Conservation (phyloP, 2,797 vertebrate genomes). For the Neopelma chrysocephalum region DNA sequence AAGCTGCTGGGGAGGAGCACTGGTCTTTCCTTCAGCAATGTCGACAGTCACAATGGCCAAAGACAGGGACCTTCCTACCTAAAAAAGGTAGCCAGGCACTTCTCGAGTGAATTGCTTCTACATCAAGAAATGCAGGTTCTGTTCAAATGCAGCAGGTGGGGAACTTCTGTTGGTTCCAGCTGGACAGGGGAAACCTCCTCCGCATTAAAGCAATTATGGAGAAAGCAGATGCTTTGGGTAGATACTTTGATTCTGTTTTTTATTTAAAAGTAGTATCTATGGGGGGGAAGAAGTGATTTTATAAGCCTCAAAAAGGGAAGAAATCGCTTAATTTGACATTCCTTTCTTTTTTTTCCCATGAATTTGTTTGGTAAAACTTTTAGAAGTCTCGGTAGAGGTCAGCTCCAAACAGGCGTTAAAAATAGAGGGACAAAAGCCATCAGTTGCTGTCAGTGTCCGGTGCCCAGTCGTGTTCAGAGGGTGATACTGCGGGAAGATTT, state of each 20-base stretch:
- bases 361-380: neutral
- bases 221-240: neutral
- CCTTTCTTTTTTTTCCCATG: neutral
- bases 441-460: rapidly evolving
- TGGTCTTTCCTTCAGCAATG: neutral
- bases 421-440: neutral
- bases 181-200: neutral
- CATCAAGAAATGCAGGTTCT: neutral
- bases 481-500: neutral
- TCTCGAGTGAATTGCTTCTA: neutral
- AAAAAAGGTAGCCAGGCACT: neutral
- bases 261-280: neutral
- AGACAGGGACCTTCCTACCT: neutral
- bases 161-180: neutral
- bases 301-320: neutral
- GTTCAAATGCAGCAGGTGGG: neutral
- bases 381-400: neutral
- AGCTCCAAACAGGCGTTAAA: neutral
- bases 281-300: rapidly evolving
- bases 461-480: rapidly evolving
- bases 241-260: neutral
- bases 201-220: neutral
- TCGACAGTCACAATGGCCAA: neutral
- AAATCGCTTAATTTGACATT: neutral
- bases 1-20: neutral